Conservation (phyloP, 2,797 vertebrate species). For the Tragelaphus eurycerus region DNA sequence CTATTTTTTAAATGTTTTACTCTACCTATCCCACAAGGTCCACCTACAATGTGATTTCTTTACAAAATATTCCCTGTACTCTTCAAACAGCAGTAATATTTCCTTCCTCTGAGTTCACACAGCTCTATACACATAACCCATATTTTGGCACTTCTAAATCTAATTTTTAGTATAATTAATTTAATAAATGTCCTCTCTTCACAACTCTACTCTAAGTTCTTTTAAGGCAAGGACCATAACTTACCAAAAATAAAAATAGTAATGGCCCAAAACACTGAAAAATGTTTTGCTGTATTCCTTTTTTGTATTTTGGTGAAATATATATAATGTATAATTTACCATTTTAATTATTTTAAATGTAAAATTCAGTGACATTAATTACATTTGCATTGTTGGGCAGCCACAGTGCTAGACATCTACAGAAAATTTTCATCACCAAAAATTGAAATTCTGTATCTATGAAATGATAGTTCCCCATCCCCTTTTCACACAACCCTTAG, state of each 20-base stretch:
- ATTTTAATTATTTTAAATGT: not conserved
- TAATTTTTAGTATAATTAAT: not conserved
- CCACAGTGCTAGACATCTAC: not conserved
- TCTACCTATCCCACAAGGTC: not conserved
- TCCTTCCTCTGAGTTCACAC: not conserved
- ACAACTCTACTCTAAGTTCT: not conserved
- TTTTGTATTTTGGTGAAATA: not conserved
- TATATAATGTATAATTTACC: not conserved
- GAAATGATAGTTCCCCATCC: not conserved
- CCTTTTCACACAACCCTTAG: not conserved
- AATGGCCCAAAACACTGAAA: not conserved
- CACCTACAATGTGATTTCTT: not conserved
- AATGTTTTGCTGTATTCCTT: not conserved
- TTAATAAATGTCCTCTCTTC: not conserved
- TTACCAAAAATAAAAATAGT: not conserved
- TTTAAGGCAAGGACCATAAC: not conserved
- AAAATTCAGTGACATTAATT: not conserved
- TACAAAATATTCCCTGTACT: not conserved
- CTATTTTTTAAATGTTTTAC: not conserved
- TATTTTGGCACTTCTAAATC: not conserved
- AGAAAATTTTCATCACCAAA: not conserved
- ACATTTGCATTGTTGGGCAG: not conserved
- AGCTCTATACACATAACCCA: not conserved
- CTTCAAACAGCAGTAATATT: not conserved
- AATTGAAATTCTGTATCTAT: not conserved